Percentiles rank a stretch among this genome's conserved stretches.
phyloP scores from a whole-genome alignment of 2,888 invertebrate species.

The Stenodema calcarata region DNA sequence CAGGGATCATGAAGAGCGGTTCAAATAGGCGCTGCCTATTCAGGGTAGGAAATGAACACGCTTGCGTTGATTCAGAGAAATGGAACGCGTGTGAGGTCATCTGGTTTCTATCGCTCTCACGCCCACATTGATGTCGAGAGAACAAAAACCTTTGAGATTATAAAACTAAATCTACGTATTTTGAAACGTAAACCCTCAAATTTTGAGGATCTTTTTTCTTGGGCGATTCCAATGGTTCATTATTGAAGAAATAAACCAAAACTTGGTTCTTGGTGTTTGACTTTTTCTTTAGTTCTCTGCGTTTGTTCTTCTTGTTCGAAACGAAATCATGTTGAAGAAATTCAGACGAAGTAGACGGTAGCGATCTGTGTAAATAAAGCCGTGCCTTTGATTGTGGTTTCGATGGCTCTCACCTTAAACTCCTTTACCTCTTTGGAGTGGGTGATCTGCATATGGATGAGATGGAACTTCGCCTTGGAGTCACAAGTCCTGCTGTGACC shows the following conservation, averaged over 20 bases:
- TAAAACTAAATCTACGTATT: no score
- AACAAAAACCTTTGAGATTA: no score
- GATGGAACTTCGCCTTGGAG: neutral
- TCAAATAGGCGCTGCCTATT: no score
- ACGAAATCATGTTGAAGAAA: neutral
- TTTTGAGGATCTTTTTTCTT: no score
- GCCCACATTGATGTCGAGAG: no score
- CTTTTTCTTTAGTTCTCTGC: neutral
- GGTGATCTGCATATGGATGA: constrained; percentile 27
- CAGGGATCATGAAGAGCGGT: no score
- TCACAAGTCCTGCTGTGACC: neutral
- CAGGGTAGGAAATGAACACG: no score
- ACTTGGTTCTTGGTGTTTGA: neutral
- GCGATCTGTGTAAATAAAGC: neutral
- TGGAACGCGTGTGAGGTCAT: no score
- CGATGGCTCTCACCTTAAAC: constrained; percentile 15
- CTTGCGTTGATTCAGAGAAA: no score
- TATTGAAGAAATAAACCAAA: neutral
- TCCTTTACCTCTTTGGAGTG: constrained; percentile 11
- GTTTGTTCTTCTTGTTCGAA: neutral
- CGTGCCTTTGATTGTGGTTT: constrained; percentile 22
- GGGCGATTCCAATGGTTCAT: no score
- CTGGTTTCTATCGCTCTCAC: no score
- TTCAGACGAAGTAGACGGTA: neutral
- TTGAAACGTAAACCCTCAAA: no score